Conservation (phyloP, 1,140 invertebrate species). For the Papilio dardanus region DNA sequence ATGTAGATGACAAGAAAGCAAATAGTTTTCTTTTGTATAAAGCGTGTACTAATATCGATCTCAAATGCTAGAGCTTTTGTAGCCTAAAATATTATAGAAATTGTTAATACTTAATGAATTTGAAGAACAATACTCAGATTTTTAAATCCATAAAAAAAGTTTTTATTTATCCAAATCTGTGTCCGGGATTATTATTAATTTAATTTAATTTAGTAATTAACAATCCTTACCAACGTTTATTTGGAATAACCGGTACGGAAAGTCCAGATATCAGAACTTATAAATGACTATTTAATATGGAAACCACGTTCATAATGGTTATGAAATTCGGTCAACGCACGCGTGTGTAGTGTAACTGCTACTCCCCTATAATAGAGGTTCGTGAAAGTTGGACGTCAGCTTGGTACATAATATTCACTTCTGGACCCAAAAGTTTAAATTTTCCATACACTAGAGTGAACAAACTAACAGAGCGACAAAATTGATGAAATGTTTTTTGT, state of each 20-base stretch:
- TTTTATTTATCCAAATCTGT: too few species aligned
- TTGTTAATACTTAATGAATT: too few species aligned
- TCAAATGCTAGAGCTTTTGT: too few species aligned
- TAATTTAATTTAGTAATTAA: background rate
- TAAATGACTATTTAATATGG: background rate
- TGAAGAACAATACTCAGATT: too few species aligned
- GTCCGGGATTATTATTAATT: too few species aligned
- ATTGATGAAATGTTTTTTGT: constrained; percentile 11
- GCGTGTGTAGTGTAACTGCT: constrained; percentile 8
- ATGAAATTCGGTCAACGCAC: constrained; percentile 3
- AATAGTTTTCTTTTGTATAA: too few species aligned
- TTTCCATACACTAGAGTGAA: constrained; percentile 10
- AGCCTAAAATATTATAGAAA: too few species aligned
- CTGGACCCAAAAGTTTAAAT: constrained; percentile 28
- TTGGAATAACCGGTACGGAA: background rate
- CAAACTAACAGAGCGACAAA: constrained; percentile 21
- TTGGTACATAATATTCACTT: constrained; percentile 30
- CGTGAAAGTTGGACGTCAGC: constrained; percentile 22
- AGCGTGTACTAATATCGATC: too few species aligned
- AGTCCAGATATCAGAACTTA: background rate
- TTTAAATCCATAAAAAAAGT: too few species aligned
- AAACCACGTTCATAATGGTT: constrained; percentile 8
- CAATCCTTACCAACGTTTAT: background rate
- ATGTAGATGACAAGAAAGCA: too few species aligned
- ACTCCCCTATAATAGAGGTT: background rate